phyloP scores from a whole-genome alignment of 2,113 vertebrate species.

The Pygoscelis adeliae region DNA sequence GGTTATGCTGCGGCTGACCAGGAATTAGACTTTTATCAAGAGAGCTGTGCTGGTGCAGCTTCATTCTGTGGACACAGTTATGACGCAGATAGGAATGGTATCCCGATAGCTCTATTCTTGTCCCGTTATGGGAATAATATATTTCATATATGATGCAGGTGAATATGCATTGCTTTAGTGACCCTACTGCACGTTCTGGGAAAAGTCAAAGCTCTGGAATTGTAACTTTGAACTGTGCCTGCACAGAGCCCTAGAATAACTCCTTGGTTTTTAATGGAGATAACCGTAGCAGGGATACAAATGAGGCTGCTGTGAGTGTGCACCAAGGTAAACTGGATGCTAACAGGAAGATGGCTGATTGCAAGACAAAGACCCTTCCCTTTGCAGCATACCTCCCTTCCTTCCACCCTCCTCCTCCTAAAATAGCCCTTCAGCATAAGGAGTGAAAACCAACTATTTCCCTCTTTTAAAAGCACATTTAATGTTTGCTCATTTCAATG shows the following conservation, averaged over 20 bases:
- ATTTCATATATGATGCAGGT: not conserved
- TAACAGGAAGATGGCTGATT: slow-evolving; percentile 60
- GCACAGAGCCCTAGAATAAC: not conserved
- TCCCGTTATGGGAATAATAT: not conserved
- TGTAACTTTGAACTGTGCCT: not conserved
- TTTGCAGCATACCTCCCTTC: slow-evolving; percentile 45
- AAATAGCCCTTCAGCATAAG: slow-evolving; percentile 3
- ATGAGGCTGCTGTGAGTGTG: not conserved
- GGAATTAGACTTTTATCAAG: not conserved
- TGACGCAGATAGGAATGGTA: not conserved
- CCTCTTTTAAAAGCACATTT: not conserved
- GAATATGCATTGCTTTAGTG: not conserved
- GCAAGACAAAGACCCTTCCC: slow-evolving; percentile 54
- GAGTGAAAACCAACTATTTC: not conserved
- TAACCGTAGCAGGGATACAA: not conserved
- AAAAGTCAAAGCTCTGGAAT: not conserved
- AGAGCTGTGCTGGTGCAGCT: not conserved
- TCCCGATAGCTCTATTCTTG: not conserved
- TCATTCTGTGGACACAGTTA: not conserved
- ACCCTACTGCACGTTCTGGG: not conserved
- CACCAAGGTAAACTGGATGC: slow-evolving; percentile 6
- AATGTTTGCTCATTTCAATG: not conserved
- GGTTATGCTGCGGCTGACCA: not conserved
- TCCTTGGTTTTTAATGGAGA: not conserved
- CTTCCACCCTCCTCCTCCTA: slow-evolving; percentile 48